Percentiles rank a stretch among this genome's conserved stretches.
phyloP scores from a whole-genome alignment of 2,797 vertebrate species.

The Betta splendens region DNA sequence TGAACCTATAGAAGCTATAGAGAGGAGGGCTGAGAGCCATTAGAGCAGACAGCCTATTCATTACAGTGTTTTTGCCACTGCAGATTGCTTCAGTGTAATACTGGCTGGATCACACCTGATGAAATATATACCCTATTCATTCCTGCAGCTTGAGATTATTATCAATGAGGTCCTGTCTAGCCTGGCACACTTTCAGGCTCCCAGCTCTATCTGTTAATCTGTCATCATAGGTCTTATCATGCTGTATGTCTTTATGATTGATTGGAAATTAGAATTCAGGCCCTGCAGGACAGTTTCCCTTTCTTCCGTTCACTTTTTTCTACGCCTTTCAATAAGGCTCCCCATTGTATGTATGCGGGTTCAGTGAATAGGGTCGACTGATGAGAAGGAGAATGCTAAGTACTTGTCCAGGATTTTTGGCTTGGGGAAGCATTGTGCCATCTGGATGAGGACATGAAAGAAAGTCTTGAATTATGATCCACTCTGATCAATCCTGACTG shows the following conservation, averaged over 20 bases:
- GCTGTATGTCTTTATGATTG: conserved; percentile 79
- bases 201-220: conserved; percentile 77
- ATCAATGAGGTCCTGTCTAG: conserved; percentile 74
- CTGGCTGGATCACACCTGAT: conserved; percentile 63
- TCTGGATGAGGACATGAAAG: conserved; percentile 80
- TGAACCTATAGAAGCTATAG: conserved; percentile 40
- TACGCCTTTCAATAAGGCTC: conserved; percentile 55
- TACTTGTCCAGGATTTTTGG: conserved; percentile 74
- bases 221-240: conserved; percentile 73
- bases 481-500: conserved; percentile 77
- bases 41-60: conserved; percentile 51
- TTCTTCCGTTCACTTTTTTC: conserved; percentile 44
- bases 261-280: conserved; percentile 77
- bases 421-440: conserved; percentile 72
- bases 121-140: conserved; percentile 74
- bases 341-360: conserved; percentile 56
- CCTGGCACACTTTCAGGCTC: conserved; percentile 67
- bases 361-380: conserved; percentile 75
- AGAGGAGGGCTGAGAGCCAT: conserved; percentile 32
- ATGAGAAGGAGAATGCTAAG: conserved; percentile 78
- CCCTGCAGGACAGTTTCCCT: conserved; percentile 52
- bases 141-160: conserved; percentile 73
- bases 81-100: conserved; percentile 52
- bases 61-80: conserved; percentile 56
- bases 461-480: conserved; percentile 78